These are phyloP conservation scores for Stegophylla sp. DNA, from an alignment of 2,888 invertebrate genomes.

Conservation along the genomic window DNA sequence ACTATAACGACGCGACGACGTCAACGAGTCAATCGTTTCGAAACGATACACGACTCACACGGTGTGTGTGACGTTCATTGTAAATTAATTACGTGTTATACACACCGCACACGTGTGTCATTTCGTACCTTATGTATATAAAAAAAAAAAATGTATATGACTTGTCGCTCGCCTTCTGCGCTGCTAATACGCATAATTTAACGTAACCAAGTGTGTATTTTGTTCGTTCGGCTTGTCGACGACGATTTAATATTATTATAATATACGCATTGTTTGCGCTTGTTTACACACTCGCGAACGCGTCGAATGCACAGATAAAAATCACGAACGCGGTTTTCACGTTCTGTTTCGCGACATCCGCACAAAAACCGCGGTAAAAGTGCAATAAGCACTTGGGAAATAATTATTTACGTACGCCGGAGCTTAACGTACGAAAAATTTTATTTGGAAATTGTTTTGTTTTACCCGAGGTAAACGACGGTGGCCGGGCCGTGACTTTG, in stretches of 20 bases:
- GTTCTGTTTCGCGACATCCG: not conserved
- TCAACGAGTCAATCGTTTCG: constrained; percentile 30
- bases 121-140: no score
- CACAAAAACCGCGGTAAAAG: not conserved
- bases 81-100: no score
- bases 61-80: not conserved
- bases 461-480: not conserved
- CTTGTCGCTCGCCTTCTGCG: constrained; percentile 24
- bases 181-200: no score
- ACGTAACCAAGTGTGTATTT: not conserved
- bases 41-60: constrained; percentile 17
- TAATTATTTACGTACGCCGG: not conserved
- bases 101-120: no score
- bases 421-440: no score
- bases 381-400: not conserved
- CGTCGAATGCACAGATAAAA: not conserved
- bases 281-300: no score
- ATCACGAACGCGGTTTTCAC: not conserved
- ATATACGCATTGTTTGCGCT: not conserved
- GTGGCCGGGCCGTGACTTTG: not conserved
- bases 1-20: not conserved
- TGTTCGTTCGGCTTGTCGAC: not conserved
- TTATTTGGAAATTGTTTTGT: not conserved
- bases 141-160: not conserved
- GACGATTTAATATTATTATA: not conserved